These are phyloP conservation scores for Saccopteryx bilineata DNA, from an alignment of 2,113 vertebrate species.

Conservation along the genomic window DNA sequence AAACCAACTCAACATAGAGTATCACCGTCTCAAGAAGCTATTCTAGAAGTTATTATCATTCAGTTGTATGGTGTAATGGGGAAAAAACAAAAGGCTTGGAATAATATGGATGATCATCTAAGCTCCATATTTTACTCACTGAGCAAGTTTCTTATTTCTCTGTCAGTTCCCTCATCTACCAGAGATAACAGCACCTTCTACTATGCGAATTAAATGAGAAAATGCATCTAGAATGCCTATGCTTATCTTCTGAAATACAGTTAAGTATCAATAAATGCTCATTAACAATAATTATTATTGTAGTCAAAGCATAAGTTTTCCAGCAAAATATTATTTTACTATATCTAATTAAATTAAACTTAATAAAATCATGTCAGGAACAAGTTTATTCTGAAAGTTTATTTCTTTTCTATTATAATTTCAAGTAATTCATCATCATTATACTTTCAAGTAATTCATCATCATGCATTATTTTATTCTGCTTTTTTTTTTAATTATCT, in stretches of 20 bases:
- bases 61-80: neutral
- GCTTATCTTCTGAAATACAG: constrained; percentile 19
- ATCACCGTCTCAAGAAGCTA: constrained; percentile 42
- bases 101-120: neutral
- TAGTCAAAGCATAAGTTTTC: constrained; percentile 5
- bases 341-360: constrained; percentile 24
- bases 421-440: constrained; percentile 30
- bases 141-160: constrained; percentile 15
- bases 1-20: constrained; percentile 11
- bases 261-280: constrained; percentile 7
- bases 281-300: constrained; percentile 19
- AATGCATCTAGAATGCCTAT: neutral
- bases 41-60: constrained; percentile 28
- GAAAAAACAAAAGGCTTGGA: neutral
- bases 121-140: neutral
- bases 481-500: neutral
- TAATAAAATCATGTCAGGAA: constrained; percentile 60
- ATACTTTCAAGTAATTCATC: neutral
- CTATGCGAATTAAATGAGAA: constrained; percentile 37
- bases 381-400: neutral
- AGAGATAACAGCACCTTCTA: neutral
- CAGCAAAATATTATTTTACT: constrained; percentile 53
- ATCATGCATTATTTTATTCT: neutral
- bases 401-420: constrained; percentile 40
- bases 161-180: constrained; percentile 7